Percentiles rank a stretch among this genome's conserved stretches.
Conservation (phyloP, 2,113 vertebrate genomes). For the Forbesichthys papilliferus region DNA sequence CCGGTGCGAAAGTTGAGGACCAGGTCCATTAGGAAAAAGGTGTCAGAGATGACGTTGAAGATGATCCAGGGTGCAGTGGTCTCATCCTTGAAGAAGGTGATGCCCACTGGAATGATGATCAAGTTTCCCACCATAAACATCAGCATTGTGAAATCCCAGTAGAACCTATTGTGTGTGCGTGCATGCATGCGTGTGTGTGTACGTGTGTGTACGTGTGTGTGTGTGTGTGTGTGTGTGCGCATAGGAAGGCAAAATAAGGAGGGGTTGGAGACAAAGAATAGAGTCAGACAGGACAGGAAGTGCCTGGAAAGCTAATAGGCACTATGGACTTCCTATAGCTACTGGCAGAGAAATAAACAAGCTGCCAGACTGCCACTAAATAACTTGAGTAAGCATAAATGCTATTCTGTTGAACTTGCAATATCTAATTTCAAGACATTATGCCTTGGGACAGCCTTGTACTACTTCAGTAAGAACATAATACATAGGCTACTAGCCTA, state of each 20-base stretch:
- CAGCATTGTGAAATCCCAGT: slow-evolving; percentile 99
- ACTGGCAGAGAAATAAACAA: slow-evolving; percentile 37
- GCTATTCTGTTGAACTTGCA: not conserved
- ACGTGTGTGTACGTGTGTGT: not conserved
- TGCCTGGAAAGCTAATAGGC: slow-evolving; percentile 47
- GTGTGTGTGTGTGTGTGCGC: not conserved
- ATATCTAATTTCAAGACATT: not conserved
- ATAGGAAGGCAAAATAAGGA: not conserved
- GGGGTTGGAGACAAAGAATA: slow-evolving; percentile 53
- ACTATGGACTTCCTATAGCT: slow-evolving; percentile 39
- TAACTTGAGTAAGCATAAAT: not conserved
- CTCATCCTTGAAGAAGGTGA: slow-evolving; percentile 99
- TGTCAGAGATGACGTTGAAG: slow-evolving; percentile 97
- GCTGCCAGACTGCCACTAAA: slow-evolving; percentile 16
- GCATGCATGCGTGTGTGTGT: slow-evolving; percentile 15
- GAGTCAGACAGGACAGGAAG: slow-evolving; percentile 50
- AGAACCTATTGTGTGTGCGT: slow-evolving; percentile 82
- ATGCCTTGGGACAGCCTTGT: too few relatives aligned
- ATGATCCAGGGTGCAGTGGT: slow-evolving; percentile 96
- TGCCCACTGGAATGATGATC: slow-evolving; percentile 98
- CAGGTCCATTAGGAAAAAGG: slow-evolving; percentile 98
- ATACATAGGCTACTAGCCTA: too few relatives aligned
- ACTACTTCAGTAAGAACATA: too few relatives aligned
- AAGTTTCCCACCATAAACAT: slow-evolving; percentile 99
- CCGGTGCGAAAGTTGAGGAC: slow-evolving; percentile 98